A percentile compares a stretch with the other conserved stretches of the same genome.
These are phyloP conservation scores for Galaxias olidus DNA, from an alignment of 2,797 vertebrate species.

Conservation along the genomic window DNA sequence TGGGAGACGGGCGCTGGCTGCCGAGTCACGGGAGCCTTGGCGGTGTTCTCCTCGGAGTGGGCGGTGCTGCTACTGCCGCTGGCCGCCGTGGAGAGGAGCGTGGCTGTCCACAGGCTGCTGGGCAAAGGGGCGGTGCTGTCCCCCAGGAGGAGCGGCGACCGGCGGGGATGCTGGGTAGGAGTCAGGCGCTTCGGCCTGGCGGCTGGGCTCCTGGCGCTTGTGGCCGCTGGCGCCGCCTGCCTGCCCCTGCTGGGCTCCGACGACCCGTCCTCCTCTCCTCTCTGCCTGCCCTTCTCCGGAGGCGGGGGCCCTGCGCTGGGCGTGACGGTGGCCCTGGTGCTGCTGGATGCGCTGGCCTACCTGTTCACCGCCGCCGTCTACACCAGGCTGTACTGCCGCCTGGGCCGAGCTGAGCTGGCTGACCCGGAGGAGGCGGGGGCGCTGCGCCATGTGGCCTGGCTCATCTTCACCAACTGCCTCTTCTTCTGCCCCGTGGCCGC, in stretches of 20 bases:
- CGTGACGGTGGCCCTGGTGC: constrained; percentile 88
- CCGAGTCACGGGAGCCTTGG: constrained; percentile 85
- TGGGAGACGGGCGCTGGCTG: constrained; percentile 95
- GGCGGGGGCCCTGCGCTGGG: constrained; percentile 85
- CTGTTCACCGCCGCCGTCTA: constrained; percentile 92
- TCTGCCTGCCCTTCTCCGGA: constrained; percentile 94
- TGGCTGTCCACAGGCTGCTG: constrained; percentile 83
- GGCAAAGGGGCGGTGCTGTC: constrained; percentile 74
- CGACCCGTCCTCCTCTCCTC: constrained; percentile 84
- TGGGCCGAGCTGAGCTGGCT: constrained; percentile 89
- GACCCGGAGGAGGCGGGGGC: constrained; percentile 87
- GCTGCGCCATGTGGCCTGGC: constrained; percentile 94
- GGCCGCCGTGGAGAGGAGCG: constrained; percentile 89
- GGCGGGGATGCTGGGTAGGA: constrained; percentile 68
- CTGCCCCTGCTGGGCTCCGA: constrained; percentile 81
- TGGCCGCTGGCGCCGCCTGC: constrained; percentile 82
- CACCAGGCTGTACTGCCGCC: constrained; percentile 91
- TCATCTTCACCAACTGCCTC: constrained; percentile 98
- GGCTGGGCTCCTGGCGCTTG: constrained; percentile 77
- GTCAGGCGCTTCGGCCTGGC: constrained; percentile 74
- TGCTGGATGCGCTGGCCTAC: constrained; percentile 91
- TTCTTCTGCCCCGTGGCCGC: constrained; percentile 98
- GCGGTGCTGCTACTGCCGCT: constrained; percentile 86
- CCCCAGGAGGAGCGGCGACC: constrained; percentile 53
- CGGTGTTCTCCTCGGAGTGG: constrained; percentile 93